These are phyloP conservation scores for Anas flavirostris DNA, from an alignment of 2,797 vertebrate species.

Conservation along the genomic window DNA sequence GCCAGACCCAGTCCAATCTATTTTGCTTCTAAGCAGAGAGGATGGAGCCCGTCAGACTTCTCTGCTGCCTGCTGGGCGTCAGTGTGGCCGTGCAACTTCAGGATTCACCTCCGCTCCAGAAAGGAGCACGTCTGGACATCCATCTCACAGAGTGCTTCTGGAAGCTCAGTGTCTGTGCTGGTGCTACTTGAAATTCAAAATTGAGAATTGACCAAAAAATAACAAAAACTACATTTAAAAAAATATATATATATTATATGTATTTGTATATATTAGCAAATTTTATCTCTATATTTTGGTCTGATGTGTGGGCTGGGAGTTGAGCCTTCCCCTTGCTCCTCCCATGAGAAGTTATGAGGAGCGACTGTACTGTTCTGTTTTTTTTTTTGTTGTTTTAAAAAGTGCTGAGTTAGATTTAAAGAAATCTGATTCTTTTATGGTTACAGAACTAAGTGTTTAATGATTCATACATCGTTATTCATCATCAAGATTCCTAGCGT, in stretches of 20 bases:
- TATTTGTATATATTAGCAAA: not conserved
- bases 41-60: not conserved
- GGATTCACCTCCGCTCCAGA: not conserved
- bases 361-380: not conserved
- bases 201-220: not conserved
- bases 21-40: not conserved
- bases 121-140: not conserved
- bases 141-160: not conserved
- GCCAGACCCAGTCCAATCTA: not conserved
- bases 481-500: not conserved
- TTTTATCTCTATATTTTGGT: not conserved
- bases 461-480: not conserved
- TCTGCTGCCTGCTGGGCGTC: not conserved
- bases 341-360: not conserved
- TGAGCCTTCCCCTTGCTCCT: not conserved
- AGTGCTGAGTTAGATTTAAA: not conserved
- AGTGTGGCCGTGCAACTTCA: not conserved
- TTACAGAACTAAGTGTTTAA: not conserved
- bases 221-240: not conserved
- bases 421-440: not conserved
- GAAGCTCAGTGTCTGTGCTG: not conserved
- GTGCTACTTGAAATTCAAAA: not conserved
- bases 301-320: accelerated
- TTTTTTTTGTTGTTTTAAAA: not conserved
- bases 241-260: too few species aligned